These are phyloP conservation scores for Drosophila longiperda DNA, from an alignment of 2,888 invertebrate genomes.

Conservation along the genomic window DNA sequence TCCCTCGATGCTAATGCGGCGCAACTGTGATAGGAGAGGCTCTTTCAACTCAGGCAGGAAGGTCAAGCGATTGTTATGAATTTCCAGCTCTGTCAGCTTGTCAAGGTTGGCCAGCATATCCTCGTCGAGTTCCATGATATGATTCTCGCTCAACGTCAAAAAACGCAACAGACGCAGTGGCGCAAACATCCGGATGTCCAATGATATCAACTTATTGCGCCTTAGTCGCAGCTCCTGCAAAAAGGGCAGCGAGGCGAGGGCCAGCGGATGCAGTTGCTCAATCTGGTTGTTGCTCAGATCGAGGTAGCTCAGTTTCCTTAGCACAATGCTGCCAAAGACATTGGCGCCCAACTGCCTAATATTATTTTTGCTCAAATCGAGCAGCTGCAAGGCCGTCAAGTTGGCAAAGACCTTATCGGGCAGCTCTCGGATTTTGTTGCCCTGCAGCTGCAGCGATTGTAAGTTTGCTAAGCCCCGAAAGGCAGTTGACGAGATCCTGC, in stretches of 20 bases:
- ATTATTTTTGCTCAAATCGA: conserved; percentile 77
- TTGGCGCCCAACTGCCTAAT: conserved; percentile 59
- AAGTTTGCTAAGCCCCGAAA: conserved; percentile 71
- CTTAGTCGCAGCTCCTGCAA: conserved; percentile 76
- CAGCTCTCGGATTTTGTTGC: conserved; percentile 75
- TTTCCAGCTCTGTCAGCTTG: conserved; percentile 66
- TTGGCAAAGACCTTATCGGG: conserved; percentile 70
- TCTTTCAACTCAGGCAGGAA: conserved; percentile 72
- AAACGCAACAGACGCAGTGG: conserved; percentile 74
- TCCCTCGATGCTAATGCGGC: conserved; percentile 76
- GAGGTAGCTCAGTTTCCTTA: conserved; percentile 67
- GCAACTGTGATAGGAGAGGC: conserved; percentile 62
- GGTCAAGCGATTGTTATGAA: conserved; percentile 82
- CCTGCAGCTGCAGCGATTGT: conserved; percentile 67
- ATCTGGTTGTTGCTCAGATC: conserved; percentile 73
- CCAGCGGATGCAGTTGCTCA: conserved; percentile 67
- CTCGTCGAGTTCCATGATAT: conserved; percentile 66
- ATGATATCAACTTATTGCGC: conserved; percentile 68
- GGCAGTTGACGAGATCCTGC: conserved; percentile 49
- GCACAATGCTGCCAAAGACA: conserved; percentile 65
- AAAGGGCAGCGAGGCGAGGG: conserved; percentile 72
- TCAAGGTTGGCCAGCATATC: conserved; percentile 63
- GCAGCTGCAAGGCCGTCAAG: conserved; percentile 60
- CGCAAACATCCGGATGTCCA: conserved; percentile 79
- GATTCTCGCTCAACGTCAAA: conserved; percentile 79